These are phyloP conservation scores for Sylvicola fuscatus DNA, from an alignment of 2,888 invertebrate genomes.

Conservation along the genomic window DNA sequence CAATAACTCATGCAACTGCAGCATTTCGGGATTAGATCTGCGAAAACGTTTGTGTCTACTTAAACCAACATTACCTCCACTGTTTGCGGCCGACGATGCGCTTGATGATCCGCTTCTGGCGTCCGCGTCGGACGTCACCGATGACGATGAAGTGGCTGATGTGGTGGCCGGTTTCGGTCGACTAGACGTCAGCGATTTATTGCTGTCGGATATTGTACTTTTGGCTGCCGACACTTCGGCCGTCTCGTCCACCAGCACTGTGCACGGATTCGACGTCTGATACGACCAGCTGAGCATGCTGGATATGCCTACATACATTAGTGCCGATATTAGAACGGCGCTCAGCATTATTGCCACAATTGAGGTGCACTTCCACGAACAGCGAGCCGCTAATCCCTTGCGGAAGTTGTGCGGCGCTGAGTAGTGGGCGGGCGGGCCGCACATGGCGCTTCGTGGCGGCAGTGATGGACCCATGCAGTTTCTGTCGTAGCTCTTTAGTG, in stretches of 20 bases:
- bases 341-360: slow-evolving; percentile 71
- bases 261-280: slow-evolving; percentile 63
- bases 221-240: slow-evolving; percentile 47
- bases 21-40: too few relatives aligned
- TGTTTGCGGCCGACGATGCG: too few relatives aligned
- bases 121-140: too few relatives aligned
- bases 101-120: too few relatives aligned
- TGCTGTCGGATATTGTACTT: slow-evolving; percentile 44
- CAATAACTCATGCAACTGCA: too few relatives aligned
- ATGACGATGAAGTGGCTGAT: slow-evolving; percentile 2
- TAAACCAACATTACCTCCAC: too few relatives aligned
- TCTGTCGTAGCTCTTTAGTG: slow-evolving; percentile 34
- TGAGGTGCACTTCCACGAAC: slow-evolving; percentile 85
- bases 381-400: slow-evolving; percentile 65
- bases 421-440: slow-evolving; percentile 43
- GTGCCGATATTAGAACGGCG: slow-evolving; percentile 1
- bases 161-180: slow-evolving; percentile 38
- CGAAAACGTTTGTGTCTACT: too few relatives aligned
- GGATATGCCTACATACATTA: slow-evolving; percentile 36
- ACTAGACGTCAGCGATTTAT: slow-evolving; percentile 46
- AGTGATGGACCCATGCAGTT: slow-evolving; percentile 50
- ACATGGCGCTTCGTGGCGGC: slow-evolving; percentile 39
- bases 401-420: slow-evolving; percentile 70
- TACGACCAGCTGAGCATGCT: slow-evolving; percentile 72
- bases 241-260: slow-evolving; percentile 64